These are phyloP conservation scores for Centropus unirufus DNA, from an alignment of 2,113 vertebrate genomes.

Conservation along the genomic window DNA sequence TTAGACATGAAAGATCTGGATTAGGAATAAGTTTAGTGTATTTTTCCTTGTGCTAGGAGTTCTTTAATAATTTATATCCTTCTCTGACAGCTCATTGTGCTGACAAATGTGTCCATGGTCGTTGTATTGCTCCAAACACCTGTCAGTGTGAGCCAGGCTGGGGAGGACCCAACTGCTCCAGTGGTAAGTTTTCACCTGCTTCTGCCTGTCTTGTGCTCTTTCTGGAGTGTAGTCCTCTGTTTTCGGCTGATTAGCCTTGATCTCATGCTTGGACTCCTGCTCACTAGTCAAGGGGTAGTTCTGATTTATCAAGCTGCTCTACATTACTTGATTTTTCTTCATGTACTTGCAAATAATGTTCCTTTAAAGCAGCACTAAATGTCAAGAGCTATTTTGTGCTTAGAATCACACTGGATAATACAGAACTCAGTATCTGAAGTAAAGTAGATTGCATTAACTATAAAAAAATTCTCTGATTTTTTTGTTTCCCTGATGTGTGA, in stretches of 20 bases:
- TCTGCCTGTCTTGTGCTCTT: conserved; percentile 70
- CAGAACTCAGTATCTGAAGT: neutral
- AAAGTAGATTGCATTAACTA: neutral
- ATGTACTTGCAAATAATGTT: neutral
- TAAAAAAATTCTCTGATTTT: neutral
- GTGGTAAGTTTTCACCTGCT: conserved; percentile 94
- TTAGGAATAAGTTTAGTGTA: neutral
- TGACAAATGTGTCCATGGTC: conserved; percentile 96
- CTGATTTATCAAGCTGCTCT: neutral
- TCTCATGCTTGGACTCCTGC: neutral
- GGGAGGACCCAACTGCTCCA: conserved; percentile 97
- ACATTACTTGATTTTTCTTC: neutral
- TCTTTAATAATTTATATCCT: conserved; percentile 59
- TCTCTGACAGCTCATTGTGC: conserved; percentile 89
- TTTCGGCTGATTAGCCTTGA: neutral
- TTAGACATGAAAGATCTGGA: conserved; percentile 23
- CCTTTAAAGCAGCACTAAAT: neutral
- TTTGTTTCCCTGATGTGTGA: neutral
- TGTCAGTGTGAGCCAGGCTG: conserved; percentile 99
- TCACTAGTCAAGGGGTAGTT: neutral
- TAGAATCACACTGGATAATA: neutral
- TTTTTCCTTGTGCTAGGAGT: neutral
- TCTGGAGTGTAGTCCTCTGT: neutral
- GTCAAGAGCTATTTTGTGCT: neutral
- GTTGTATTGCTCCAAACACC: conserved; percentile 95